Conservation (phyloP, 2,113 vertebrate species). For the Paradoxurus hermaphroditus region DNA sequence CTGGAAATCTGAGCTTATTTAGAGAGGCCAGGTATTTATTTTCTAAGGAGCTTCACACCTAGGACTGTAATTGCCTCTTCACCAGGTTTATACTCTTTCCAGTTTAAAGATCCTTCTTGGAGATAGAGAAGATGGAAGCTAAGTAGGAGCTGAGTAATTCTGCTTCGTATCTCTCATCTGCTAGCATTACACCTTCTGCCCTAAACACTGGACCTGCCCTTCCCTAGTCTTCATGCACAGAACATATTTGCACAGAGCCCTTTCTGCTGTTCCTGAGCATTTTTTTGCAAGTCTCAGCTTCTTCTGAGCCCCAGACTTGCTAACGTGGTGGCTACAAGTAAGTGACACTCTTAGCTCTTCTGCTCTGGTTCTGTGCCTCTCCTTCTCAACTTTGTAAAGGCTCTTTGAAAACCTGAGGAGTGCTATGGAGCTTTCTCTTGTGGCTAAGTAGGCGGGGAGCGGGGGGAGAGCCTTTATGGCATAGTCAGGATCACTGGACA, state of each 20-base stretch:
- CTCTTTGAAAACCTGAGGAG: not conserved
- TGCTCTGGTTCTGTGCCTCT: not conserved
- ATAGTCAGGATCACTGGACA: not conserved
- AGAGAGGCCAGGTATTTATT: constrained; percentile 9
- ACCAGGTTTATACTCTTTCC: not conserved
- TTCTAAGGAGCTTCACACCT: constrained; percentile 12
- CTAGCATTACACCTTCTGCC: not conserved
- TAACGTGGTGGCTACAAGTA: not conserved
- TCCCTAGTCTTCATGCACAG: constrained; percentile 14
- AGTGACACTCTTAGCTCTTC: not conserved
- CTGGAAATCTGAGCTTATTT: not conserved
- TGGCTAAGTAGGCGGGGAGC: not conserved
- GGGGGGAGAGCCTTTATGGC: not conserved
- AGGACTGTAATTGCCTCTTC: not conserved
- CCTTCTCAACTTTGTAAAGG: not conserved
- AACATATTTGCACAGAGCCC: not conserved
- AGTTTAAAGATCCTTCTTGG: constrained; percentile 12
- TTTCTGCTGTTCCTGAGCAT: not conserved
- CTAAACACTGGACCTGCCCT: not conserved
- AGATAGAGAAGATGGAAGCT: constrained; percentile 7
- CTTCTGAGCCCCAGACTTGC: not conserved
- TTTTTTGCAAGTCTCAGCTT: constrained; percentile 45
- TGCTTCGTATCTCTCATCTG: constrained; percentile 35
- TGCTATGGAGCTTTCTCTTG: not conserved
- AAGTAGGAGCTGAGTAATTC: constrained; percentile 8